phyloP scores from a whole-genome alignment of 2,888 invertebrate genomes.

The Dolichopus griseipennis region DNA sequence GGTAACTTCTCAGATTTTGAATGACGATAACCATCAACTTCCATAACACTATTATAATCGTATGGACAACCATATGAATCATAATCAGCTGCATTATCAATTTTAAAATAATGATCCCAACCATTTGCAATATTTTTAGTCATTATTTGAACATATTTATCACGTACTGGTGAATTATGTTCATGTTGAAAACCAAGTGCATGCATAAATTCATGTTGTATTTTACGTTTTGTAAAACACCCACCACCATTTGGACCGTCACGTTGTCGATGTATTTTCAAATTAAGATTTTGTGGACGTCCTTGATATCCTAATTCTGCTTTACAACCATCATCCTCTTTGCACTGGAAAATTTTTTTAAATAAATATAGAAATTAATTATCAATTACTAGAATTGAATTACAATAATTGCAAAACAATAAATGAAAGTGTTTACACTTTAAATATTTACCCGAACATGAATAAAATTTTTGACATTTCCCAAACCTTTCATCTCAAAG shows the following conservation, averaged over 20 bases:
- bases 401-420: too few relatives aligned
- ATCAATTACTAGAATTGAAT: too few relatives aligned
- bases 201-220: constrained; percentile 61
- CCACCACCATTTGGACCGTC: background rate
- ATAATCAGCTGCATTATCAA: constrained; percentile 47
- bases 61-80: constrained; percentile 57
- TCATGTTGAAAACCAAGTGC: constrained; percentile 65
- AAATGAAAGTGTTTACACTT: too few relatives aligned
- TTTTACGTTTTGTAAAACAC: background rate
- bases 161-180: constrained; percentile 63
- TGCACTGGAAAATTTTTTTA: background rate
- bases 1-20: constrained; percentile 53
- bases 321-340: background rate
- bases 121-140: constrained; percentile 40
- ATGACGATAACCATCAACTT: constrained; percentile 66
- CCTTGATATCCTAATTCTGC: background rate
- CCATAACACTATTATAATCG: constrained; percentile 71
- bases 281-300: background rate
- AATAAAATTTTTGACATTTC: too few relatives aligned
- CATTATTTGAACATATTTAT: constrained; percentile 54
- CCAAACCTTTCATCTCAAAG: background rate
- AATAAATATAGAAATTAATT: too few relatives aligned
- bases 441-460: too few relatives aligned
- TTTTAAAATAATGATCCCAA: constrained; percentile 58
- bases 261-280: background rate